These are phyloP conservation scores for Epistrophe eligans DNA, from an alignment of 2,888 invertebrate species.

Conservation along the genomic window DNA sequence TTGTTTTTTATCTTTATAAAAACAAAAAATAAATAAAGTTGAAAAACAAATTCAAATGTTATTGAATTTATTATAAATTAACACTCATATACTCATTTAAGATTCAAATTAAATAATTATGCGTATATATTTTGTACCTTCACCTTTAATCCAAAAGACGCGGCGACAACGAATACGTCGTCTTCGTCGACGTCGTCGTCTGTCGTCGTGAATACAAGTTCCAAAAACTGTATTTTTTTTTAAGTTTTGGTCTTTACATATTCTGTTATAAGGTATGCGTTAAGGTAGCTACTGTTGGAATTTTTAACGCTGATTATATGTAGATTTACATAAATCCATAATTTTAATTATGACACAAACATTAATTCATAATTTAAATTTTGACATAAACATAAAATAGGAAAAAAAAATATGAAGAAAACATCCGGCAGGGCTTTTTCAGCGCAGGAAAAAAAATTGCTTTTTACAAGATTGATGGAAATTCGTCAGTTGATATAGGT, in stretches of 20 bases:
- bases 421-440: slow-evolving; percentile 1
- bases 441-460: background rate
- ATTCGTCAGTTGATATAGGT: too few relatives aligned
- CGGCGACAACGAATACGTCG: background rate
- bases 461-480: background rate
- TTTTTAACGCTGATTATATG: slow-evolving; percentile 70
- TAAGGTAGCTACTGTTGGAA: slow-evolving; percentile 71
- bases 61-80: slow-evolving; percentile 44
- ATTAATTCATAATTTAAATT: slow-evolving; percentile 14
- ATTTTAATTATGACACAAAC: slow-evolving; percentile 70
- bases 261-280: slow-evolving; percentile 11
- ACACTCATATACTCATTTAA: slow-evolving; percentile 44
- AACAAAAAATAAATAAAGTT: background rate
- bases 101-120: slow-evolving; percentile 62
- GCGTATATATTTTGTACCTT: slow-evolving; percentile 39
- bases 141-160: background rate
- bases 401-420: background rate
- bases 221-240: background rate
- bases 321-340: slow-evolving; percentile 72
- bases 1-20: background rate
- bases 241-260: background rate
- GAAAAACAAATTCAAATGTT: slow-evolving; percentile 44
- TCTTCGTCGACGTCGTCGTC: background rate
- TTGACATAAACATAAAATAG: background rate
- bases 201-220: background rate